Evolutionary conservation across 1,140 invertebrate genomes (phyloP), one percentile per base, ranked within the genome.

Genomic region (Pseudomyrmex pallidus): DNA sequence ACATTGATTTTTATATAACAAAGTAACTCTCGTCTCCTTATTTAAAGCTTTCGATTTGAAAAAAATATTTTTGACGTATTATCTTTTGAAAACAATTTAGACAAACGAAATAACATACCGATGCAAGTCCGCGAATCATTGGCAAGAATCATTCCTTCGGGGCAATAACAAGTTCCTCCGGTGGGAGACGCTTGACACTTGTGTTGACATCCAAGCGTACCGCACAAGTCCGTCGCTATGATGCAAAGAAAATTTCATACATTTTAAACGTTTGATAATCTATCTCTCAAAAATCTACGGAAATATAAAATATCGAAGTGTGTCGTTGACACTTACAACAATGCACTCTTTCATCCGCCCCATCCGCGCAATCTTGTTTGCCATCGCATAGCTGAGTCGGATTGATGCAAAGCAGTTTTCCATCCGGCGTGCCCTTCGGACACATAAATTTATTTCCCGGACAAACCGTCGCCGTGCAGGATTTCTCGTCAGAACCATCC

Each of bases 361-460:
- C 97, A 92, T 99, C 98, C 54, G 96, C 96, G 91, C 99, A 99
- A 92, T 99, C 98, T 22, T 95, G 94, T 85, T 97, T 97, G 0
- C 97, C 97, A 92, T 99, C 98, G 92, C 99, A 99, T 0, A 99
- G 95, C 91, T 98, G 97, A 1, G 96, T 95, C 83, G 97, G 96
- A 9, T 97, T 96, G 76, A 99, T 99, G 90, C 99, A 99, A 86
- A 98, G 96, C 76, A 97, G 97, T 4, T 95, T 95, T 5, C 96
- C 96, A 13, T 95, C 96, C 0, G 95, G 92, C 0, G 95, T 95
- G 22, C 97, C 96, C 91, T 97, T 95, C 0, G 98, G 97, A 92
- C 98, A 99, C 13, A 98, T 95, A 94, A 98, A 99, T 94, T 99
- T 98, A 86, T 98, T 97, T 82, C 97, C 97, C 10, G 98, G 97